These are phyloP conservation scores for Orthosia cruda DNA, from an alignment of 2,888 invertebrate genomes.

Conservation along the genomic window DNA sequence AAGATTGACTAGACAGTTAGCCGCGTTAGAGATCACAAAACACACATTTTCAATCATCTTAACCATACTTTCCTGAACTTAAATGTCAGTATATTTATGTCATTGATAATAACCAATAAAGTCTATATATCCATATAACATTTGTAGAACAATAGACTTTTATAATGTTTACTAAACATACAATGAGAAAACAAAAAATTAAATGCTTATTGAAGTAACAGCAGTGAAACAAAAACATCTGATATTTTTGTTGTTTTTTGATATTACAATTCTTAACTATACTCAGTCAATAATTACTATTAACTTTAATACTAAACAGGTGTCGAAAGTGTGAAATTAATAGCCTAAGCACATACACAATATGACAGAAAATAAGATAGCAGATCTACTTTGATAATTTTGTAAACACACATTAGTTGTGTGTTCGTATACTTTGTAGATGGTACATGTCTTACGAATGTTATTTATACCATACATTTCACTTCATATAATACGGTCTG, in stretches of 20 bases:
- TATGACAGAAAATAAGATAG: conserved; percentile 59
- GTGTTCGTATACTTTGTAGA: conserved; percentile 66
- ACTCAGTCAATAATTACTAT: conserved; percentile 88
- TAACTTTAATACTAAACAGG: conserved; percentile 83
- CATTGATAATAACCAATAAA: conserved; percentile 56
- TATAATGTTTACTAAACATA: conserved; percentile 62
- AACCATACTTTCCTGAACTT: conserved; percentile 31
- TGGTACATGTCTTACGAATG: conserved; percentile 54
- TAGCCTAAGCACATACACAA: conserved; percentile 66
- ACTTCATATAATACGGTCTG: conserved; percentile 18
- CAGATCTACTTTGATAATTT: conserved; percentile 57
- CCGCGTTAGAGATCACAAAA: conserved; percentile 55
- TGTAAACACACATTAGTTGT: conserved; percentile 53
- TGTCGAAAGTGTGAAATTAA: conserved; percentile 71
- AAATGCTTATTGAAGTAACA: conserved; percentile 89
- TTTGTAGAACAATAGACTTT: conserved; percentile 58
- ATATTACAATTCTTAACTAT: conserved; percentile 84
- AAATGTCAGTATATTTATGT: conserved; percentile 62
- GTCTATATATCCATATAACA: conserved; percentile 58
- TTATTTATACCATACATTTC: conserved; percentile 44
- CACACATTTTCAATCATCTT: conserved; percentile 38
- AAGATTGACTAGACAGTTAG: conserved; percentile 59
- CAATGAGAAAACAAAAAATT: conserved; percentile 78
- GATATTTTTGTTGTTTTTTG: conserved; percentile 76
- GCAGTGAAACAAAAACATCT: conserved; percentile 76